phyloP scores from a whole-genome alignment of 2,113 vertebrate species.

The Thunnus thynnus region DNA sequence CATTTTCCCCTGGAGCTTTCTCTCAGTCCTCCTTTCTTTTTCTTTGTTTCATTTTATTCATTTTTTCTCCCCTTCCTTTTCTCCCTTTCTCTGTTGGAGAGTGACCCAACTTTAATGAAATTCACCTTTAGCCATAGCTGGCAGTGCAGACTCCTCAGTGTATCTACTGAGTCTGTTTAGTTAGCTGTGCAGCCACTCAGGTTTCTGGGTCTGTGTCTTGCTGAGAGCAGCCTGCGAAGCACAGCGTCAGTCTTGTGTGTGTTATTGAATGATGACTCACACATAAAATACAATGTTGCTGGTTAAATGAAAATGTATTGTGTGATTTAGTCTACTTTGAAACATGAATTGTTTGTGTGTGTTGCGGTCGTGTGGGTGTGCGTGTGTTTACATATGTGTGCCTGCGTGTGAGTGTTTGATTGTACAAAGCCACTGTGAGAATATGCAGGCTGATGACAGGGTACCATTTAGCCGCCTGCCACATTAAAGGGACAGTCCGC shows the following conservation, averaged over 20 bases:
- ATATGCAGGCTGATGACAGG: slow-evolving; percentile 74
- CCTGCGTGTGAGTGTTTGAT: slow-evolving; percentile 70
- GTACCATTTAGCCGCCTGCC: slow-evolving; percentile 64
- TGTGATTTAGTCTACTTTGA: slow-evolving; percentile 18
- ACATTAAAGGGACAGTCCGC: slow-evolving; percentile 76
- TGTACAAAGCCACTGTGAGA: slow-evolving; percentile 67
- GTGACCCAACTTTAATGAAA: slow-evolving; percentile 60
- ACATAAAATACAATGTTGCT: slow-evolving; percentile 6
- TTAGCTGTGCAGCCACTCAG: slow-evolving; percentile 63
- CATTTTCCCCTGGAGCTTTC: slow-evolving; percentile 8
- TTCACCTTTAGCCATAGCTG: slow-evolving; percentile 60
- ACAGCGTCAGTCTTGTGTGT: neutral
- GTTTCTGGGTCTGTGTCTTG: slow-evolving; percentile 52
- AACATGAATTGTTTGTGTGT: slow-evolving; percentile 41
- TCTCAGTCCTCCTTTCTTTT: slow-evolving; percentile 2
- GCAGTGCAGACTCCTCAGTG: slow-evolving; percentile 33
- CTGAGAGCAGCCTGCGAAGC: slow-evolving; percentile 29
- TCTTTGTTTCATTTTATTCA: slow-evolving; percentile 14
- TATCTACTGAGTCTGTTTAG: slow-evolving; percentile 62
- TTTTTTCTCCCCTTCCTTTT: slow-evolving; percentile 7
- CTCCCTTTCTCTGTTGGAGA: slow-evolving; percentile 37
- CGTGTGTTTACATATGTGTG: slow-evolving; percentile 65
- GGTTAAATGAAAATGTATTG: slow-evolving; percentile 44
- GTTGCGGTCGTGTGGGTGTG: slow-evolving; percentile 66
- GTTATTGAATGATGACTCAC: slow-evolving; percentile 19